Evolutionary conservation across 1,140 invertebrate species (phyloP).

Genomic region (Papilio helenus): DNA sequence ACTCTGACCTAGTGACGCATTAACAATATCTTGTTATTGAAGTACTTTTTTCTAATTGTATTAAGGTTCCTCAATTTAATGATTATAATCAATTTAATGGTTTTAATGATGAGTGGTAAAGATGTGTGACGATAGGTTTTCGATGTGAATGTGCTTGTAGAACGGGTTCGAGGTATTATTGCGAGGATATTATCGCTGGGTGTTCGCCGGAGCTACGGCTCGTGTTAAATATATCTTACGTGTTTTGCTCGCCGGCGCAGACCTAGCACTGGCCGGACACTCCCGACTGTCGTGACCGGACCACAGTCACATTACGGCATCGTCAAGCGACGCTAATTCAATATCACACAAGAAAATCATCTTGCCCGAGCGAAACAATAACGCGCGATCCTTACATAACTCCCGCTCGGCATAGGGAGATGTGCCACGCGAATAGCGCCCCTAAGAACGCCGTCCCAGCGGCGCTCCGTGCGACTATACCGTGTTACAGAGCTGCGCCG

Average conservation of each 20-base stretch:
- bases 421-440: constrained; percentile 64
- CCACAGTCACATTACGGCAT: constrained; percentile 25
- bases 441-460: constrained; percentile 59
- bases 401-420: constrained; percentile 64
- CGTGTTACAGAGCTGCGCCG: constrained; percentile 74
- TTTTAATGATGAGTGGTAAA: neutral
- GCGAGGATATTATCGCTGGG: neutral
- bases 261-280: constrained; percentile 65
- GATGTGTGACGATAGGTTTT: neutral
- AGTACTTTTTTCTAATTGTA: neutral
- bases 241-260: constrained; percentile 49
- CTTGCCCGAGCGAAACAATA: constrained; percentile 65
- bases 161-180: neutral
- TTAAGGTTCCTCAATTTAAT: neutral
- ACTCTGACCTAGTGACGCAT: constrained; percentile 26
- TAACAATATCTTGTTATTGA: constrained; percentile 22
- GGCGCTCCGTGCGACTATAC: constrained; percentile 66
- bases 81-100: neutral
- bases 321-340: constrained; percentile 29
- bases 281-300: constrained; percentile 46
- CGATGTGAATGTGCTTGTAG: neutral
- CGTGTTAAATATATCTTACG: constrained; percentile 73
- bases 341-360: constrained; percentile 41
- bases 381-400: constrained; percentile 78
- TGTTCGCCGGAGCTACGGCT: constrained; percentile 48